Evolutionary conservation across 1,140 invertebrate species (phyloP).

Genomic region (Sitobion miscanthi): DNA sequence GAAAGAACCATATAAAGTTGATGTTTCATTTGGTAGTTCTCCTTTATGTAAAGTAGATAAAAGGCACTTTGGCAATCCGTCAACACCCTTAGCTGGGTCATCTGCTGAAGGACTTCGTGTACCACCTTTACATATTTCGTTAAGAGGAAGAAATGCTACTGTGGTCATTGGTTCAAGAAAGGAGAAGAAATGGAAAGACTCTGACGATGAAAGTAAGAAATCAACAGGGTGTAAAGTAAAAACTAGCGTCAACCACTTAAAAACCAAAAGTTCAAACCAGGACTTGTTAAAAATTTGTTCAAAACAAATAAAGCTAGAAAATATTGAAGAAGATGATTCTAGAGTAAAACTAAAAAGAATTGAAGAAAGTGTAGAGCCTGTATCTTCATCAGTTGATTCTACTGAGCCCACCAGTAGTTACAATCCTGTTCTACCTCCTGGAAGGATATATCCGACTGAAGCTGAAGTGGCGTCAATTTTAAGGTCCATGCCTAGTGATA

Average conservation of each 20-base stretch:
- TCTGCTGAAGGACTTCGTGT: slow-evolving; percentile 74
- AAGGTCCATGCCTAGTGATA: slow-evolving; percentile 59
- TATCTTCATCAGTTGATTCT: slow-evolving; percentile 59
- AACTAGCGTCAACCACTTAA: slow-evolving; percentile 44
- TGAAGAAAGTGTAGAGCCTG: slow-evolving; percentile 46
- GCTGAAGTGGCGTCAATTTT: slow-evolving; percentile 61
- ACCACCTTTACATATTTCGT: slow-evolving; percentile 86
- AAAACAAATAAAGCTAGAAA: slow-evolving; percentile 52
- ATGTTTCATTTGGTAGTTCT: slow-evolving; percentile 70
- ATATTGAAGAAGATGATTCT: slow-evolving; percentile 47
- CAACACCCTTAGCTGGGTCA: slow-evolving; percentile 20
- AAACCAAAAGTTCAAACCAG: slow-evolving; percentile 49
- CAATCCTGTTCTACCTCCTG: slow-evolving; percentile 53
- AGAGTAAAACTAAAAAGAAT: slow-evolving; percentile 50
- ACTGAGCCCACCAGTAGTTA: slow-evolving; percentile 18
- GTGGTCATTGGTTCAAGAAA: slow-evolving; percentile 84
- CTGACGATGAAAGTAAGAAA: slow-evolving; percentile 56
- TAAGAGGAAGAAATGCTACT: slow-evolving; percentile 83
- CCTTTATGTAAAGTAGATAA: slow-evolving; percentile 63
- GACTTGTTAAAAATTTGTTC: slow-evolving; percentile 53
- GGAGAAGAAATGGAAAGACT: slow-evolving; percentile 68
- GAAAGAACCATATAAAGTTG: slow-evolving; percentile 82
- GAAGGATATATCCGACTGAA: slow-evolving; percentile 59
- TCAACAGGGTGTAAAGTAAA: slow-evolving; percentile 55
- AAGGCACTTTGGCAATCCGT: slow-evolving; percentile 42